A percentile compares a stretch with the other conserved stretches of the same genome.
Conservation (phyloP, 1,140 invertebrate genomes). For the Phocides pigmalion region DNA sequence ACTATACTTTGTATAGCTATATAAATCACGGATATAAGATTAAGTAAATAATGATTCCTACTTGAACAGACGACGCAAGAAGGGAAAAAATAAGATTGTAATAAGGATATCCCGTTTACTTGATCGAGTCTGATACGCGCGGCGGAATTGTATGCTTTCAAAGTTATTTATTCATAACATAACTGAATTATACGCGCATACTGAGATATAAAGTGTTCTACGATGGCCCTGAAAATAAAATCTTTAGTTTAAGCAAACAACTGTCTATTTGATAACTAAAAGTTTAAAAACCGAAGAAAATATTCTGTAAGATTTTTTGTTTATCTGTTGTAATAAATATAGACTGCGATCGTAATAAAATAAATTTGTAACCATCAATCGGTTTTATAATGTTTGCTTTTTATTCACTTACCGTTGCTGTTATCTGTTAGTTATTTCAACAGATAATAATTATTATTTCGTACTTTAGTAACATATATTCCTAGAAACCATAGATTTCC, state of each 20-base stretch:
- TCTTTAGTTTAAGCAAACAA: background rate
- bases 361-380: background rate
- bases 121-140: slow-evolving; percentile 6
- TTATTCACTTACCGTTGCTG: background rate
- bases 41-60: slow-evolving; percentile 20
- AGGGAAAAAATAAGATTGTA: slow-evolving; percentile 12
- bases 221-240: background rate
- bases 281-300: background rate
- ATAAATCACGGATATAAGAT: slow-evolving; percentile 9
- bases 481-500: too few relatives aligned
- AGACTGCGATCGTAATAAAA: background rate
- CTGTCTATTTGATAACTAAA: background rate
- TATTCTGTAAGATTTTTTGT: background rate
- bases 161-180: background rate
- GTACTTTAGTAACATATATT: too few relatives aligned
- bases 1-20: background rate
- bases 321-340: slow-evolving; percentile 7
- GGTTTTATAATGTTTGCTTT: background rate
- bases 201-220: background rate
- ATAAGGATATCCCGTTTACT: slow-evolving; percentile 34
- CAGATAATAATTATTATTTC: too few relatives aligned
- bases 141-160: slow-evolving; percentile 3
- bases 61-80: slow-evolving; percentile 1
- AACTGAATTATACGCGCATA: background rate
- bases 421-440: too few relatives aligned